These are phyloP conservation scores for Helicoverpa armigera DNA, from an alignment of 1,140 invertebrate genomes.

Conservation along the genomic window DNA sequence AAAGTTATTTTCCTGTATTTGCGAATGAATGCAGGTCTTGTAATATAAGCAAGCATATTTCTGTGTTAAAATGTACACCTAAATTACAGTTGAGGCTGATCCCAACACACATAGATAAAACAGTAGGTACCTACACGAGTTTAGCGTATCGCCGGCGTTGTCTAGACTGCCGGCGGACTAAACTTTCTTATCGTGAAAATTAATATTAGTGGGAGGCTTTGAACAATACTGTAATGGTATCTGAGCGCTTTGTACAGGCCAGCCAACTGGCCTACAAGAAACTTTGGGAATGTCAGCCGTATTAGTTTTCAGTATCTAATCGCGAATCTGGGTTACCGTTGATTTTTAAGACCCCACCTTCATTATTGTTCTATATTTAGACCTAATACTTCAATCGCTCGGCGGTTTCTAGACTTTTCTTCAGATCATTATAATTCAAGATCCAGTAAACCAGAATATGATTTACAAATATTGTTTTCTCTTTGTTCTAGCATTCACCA, in stretches of 20 bases:
- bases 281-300: neutral
- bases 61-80: neutral
- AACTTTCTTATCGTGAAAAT: constrained; percentile 43
- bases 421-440: too few relatives aligned
- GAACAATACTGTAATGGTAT: constrained; percentile 21
- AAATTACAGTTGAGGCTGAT: neutral
- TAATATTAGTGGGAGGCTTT: constrained; percentile 10
- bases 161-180: constrained; percentile 2
- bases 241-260: neutral
- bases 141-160: neutral
- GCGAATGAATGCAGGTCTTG: too few relatives aligned
- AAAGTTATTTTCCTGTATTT: too few relatives aligned
- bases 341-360: too few relatives aligned
- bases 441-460: neutral
- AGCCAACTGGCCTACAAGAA: neutral
- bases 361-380: too few relatives aligned
- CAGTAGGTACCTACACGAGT: neutral
- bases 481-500: constrained; percentile 86
- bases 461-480: neutral
- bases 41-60: too few relatives aligned
- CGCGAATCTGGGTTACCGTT: neutral
- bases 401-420: too few relatives aligned
- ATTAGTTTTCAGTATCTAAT: neutral
- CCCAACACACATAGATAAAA: neutral
- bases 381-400: too few relatives aligned